A percentile compares a stretch with the other conserved stretches of the same genome.
Conservation (phyloP, 2,888 invertebrate genomes). For the Melanargia galathea region DNA sequence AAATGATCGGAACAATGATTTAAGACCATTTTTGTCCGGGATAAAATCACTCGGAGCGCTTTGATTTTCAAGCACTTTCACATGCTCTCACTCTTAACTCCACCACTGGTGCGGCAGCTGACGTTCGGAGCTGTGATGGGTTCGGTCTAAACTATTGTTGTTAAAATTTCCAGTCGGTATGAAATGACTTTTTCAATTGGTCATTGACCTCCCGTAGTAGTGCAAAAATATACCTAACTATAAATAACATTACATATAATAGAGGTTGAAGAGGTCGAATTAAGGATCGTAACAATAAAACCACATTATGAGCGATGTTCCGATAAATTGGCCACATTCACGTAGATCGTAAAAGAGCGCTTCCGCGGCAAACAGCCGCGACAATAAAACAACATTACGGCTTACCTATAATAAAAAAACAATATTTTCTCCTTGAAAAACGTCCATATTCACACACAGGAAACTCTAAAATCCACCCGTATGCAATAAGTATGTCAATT, state of each 20-base stretch:
- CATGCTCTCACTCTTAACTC: too few species aligned
- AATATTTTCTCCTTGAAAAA: conserved; percentile 18
- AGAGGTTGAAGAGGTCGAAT: conserved; percentile 15
- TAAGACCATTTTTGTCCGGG: too few species aligned
- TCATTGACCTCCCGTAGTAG: not conserved
- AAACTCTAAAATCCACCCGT: not conserved
- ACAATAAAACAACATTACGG: conserved; percentile 20
- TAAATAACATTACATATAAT: conserved; percentile 5
- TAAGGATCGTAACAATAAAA: conserved; percentile 18
- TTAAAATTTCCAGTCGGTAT: too few species aligned
- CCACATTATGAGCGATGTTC: conserved; percentile 7
- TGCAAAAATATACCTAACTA: not conserved
- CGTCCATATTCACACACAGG: conserved; percentile 21
- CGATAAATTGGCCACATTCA: conserved; percentile 23
- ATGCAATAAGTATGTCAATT: not conserved
- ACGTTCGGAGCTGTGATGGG: too few species aligned
- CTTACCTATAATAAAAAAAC: conserved; percentile 27
- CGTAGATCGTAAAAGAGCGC: conserved; percentile 16
- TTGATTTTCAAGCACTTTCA: too few species aligned
- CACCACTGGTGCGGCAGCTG: too few species aligned
- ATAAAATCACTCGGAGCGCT: too few species aligned
- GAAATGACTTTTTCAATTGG: too few species aligned
- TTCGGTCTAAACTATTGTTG: too few species aligned
- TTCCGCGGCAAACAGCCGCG: conserved; percentile 5
- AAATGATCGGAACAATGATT: too few species aligned